Percentiles rank a stretch among this genome's conserved stretches.
Conservation (phyloP, 2,888 invertebrate species). For the Pheosia tremula region DNA sequence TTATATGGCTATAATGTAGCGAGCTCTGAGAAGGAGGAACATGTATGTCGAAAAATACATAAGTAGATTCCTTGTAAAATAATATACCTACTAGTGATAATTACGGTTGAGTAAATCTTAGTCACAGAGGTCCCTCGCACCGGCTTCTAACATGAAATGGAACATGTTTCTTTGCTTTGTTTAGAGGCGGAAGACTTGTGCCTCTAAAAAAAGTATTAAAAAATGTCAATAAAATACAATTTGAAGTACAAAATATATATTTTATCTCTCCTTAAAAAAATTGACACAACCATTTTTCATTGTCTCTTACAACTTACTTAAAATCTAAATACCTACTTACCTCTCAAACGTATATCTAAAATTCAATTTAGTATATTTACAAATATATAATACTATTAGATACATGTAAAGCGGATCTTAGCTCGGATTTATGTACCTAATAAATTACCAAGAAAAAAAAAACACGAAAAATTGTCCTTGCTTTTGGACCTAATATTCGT, state of each 20-base stretch:
- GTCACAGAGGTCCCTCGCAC: too few relatives aligned
- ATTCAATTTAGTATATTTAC: neutral
- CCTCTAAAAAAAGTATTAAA: too few relatives aligned
- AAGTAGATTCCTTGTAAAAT: too few relatives aligned
- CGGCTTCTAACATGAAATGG: too few relatives aligned
- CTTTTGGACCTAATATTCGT: neutral
- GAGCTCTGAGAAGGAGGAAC: too few relatives aligned
- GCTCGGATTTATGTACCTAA: neutral
- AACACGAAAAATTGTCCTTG: neutral
- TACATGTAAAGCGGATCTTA: neutral
- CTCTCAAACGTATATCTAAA: constrained; percentile 18
- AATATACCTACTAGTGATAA: too few relatives aligned
- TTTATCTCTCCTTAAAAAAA: constrained; percentile 15
- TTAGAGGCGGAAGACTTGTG: too few relatives aligned
- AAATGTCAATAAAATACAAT: neutral
- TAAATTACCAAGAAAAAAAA: neutral
- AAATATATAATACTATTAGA: neutral
- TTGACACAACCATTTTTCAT: constrained; percentile 25
- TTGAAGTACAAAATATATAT: constrained; percentile 24
- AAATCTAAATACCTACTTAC: neutral
- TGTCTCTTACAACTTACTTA: constrained; percentile 9
- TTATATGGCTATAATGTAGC: too few relatives aligned
- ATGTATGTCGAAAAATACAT: too few relatives aligned
- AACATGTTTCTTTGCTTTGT: too few relatives aligned
- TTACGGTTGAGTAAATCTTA: too few relatives aligned